Evolutionary conservation across 2,113 vertebrate species (phyloP), one percentile per base, ranked within the genome.

Genomic region (Choloepus hoffmanni): DNA sequence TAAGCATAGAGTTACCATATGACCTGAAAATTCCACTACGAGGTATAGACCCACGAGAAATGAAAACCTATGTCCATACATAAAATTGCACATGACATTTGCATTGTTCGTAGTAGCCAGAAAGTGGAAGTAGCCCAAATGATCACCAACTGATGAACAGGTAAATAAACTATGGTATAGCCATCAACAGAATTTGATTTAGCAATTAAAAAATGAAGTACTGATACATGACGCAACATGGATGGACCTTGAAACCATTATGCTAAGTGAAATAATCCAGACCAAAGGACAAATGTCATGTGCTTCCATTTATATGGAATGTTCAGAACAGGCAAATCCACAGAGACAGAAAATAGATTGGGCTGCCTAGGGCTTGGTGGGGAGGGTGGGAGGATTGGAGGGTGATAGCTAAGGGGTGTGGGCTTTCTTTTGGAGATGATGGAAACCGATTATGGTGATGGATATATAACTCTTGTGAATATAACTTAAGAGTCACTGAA

Each of bases 171-270:
- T 88, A 30, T 15, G 28, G 36, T 50, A 36, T 88, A 43, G 14
- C 76, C 14, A 26, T 7, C 10, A 95, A 94, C 68, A 63, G 15
- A 95, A 62, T 55, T 76, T 50, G 63, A 58, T 70, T 89, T 26
- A n/a, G 73, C 65, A 43, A 62, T 45, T 84, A 60, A 68, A 94
- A 30, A 74, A 74, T 88, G 55, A 62, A 83, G 62, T 74, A n/a
- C 12, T 78, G 70, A 78, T 4, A 63, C 28, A 43, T 67, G 18
- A 88, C n/a, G 79, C 43, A 36, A 53, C 28, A 83, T 14, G 6
- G 43, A 74, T 96, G 68, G 89, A 73, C 15, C 40, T 65, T 76
- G 73, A 95, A 90, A 87, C 19, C 43, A 89, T 45, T 58, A 48
- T 36, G 50, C 58, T 84, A 89, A 85, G 11, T 72, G n/a, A 89